Percentiles rank a stretch among this genome's conserved stretches.
phyloP scores from a whole-genome alignment of 2,888 invertebrate genomes.

The Pristionchus exspectatus region DNA sequence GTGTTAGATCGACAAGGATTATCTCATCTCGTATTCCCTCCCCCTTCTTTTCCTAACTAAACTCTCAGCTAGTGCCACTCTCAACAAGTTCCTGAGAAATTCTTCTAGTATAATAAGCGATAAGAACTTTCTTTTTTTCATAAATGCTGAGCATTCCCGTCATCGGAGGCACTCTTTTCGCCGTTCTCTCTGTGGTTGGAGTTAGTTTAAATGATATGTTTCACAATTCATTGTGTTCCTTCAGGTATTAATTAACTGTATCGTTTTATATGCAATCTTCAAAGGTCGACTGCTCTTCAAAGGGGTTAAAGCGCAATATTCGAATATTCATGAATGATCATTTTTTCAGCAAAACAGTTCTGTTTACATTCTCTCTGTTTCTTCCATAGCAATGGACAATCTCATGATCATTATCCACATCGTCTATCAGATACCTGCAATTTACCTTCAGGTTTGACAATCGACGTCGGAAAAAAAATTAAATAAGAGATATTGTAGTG shows the following conservation, averaged over 20 bases:
- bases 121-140: too few relatives aligned
- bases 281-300: conserved; percentile 31
- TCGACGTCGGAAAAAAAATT: not conserved
- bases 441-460: conserved; percentile 51
- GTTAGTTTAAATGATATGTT: not conserved
- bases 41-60: not conserved
- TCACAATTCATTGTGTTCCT: not conserved
- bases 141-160: not conserved
- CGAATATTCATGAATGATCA: too few relatives aligned
- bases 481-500: conserved; percentile 8
- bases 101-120: too few relatives aligned
- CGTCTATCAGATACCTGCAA: conserved; percentile 62
- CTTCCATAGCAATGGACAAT: conserved; percentile 62
- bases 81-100: not conserved
- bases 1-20: not conserved
- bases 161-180: conserved; percentile 24
- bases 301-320: not conserved
- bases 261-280: conserved; percentile 36
- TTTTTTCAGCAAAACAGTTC: conserved; percentile 51
- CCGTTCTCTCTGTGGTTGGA: not conserved
- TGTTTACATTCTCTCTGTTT: conserved; percentile 63
- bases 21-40: not conserved
- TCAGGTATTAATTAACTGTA: not conserved
- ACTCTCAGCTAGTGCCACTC: not conserved
- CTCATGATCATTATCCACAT: conserved; percentile 58